phyloP scores from a whole-genome alignment of 2,888 invertebrate species.

The Tenthredo notha region DNA sequence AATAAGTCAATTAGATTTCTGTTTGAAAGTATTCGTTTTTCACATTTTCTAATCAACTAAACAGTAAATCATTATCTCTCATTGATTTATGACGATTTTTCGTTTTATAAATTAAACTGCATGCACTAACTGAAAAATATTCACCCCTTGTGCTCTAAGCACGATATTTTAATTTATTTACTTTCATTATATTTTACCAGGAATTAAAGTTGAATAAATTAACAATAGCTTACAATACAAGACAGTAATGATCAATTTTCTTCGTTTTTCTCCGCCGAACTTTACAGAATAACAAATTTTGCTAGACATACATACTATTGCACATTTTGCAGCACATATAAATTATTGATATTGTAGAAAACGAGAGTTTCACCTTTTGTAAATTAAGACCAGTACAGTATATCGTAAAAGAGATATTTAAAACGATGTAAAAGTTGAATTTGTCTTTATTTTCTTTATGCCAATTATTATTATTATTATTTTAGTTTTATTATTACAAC shows the following conservation, averaged over 20 bases:
- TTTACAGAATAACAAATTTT: not conserved
- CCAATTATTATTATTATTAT: not conserved
- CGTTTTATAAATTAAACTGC: not conserved
- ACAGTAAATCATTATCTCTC: not conserved
- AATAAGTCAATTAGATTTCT: not conserved
- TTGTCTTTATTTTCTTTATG: not conserved
- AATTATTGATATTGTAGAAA: not conserved
- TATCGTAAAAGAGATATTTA: not conserved
- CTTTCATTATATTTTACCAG: not conserved
- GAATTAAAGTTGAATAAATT: not conserved
- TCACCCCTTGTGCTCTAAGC: not conserved
- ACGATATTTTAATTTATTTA: not conserved
- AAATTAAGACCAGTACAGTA: not conserved
- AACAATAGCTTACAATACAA: not conserved
- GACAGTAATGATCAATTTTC: not conserved
- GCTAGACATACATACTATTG: not conserved
- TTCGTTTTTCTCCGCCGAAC: not conserved
- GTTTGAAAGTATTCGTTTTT: not conserved
- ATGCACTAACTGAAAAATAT: slow-evolving; percentile 26
- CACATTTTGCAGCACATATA: too few relatives aligned
- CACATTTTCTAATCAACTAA: not conserved
- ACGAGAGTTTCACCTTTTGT: not conserved
- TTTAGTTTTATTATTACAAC: slow-evolving; percentile 27
- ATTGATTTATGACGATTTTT: not conserved
- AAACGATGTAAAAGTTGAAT: slow-evolving; percentile 9